A percentile compares a stretch with the other conserved stretches of the same genome.
phyloP scores from a whole-genome alignment of 2,113 vertebrate genomes.

The Amblyopsis rosae region DNA sequence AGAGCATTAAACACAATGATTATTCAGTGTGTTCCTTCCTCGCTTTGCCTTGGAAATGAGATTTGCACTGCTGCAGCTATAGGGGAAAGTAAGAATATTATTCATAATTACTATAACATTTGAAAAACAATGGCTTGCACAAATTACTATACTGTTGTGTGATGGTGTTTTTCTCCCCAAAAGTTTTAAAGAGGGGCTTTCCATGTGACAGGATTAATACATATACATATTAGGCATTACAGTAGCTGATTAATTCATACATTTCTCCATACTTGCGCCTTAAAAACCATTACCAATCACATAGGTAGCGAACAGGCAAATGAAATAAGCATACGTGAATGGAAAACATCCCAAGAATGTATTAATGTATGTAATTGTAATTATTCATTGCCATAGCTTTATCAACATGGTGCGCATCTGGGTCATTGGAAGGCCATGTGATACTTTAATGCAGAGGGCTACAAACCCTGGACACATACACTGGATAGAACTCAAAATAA shows the following conservation, averaged over 20 bases:
- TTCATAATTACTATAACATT: constrained; percentile 80
- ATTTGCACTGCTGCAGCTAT: constrained; percentile 70
- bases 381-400: neutral
- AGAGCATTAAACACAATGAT: constrained; percentile 86
- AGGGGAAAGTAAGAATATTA: constrained; percentile 73
- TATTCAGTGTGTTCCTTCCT: constrained; percentile 79
- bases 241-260: constrained; percentile 55
- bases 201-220: constrained; percentile 65
- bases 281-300: constrained; percentile 20
- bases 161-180: constrained; percentile 70
- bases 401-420: neutral
- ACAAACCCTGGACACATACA: no score
- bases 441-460: no score
- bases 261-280: constrained; percentile 57
- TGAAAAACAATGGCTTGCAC: constrained; percentile 75
- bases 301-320: constrained; percentile 8
- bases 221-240: constrained; percentile 58
- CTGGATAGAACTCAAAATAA: constrained; percentile 23
- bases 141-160: constrained; percentile 73
- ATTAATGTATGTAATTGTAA: neutral
- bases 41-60: constrained; percentile 78
- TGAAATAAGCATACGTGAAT: constrained; percentile 14
- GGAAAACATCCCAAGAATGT: neutral
- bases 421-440: no score
- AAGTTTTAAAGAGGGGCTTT: constrained; percentile 70